A percentile compares a stretch with the other conserved stretches of the same genome.
phyloP scores from a whole-genome alignment of 2,888 invertebrate genomes.

The Adelognathus sp. region DNA sequence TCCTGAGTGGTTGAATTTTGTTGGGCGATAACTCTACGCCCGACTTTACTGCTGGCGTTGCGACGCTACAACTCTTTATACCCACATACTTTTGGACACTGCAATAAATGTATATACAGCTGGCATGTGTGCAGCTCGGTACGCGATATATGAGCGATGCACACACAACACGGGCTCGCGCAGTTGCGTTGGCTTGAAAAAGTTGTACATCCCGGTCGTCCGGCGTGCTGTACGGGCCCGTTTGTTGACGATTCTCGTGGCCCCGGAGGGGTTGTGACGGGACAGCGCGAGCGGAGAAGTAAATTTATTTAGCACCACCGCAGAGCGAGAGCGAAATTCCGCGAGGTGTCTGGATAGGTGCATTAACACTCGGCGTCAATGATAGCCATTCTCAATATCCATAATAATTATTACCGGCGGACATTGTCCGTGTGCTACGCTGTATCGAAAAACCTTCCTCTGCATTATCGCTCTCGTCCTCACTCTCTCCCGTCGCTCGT shows the following conservation, averaged over 20 bases:
- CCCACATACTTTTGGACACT: background rate
- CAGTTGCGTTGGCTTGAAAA: slow-evolving; percentile 56
- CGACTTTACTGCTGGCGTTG: slow-evolving; percentile 53
- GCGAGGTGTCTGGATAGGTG: slow-evolving; percentile 54
- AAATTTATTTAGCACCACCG: slow-evolving; percentile 72
- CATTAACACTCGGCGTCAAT: slow-evolving; percentile 74
- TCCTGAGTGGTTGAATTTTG: slow-evolving; percentile 61
- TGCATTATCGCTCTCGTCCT: background rate
- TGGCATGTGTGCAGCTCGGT: too few species aligned
- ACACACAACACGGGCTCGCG: slow-evolving; percentile 28
- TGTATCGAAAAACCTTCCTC: slow-evolving; percentile 51
- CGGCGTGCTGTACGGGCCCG: slow-evolving; percentile 26
- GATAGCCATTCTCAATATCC: slow-evolving; percentile 77
- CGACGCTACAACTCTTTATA: slow-evolving; percentile 18
- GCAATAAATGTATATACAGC: background rate
- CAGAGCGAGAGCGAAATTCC: slow-evolving; percentile 12
- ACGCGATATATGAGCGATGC: slow-evolving; percentile 12
- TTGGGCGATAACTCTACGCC: slow-evolving; percentile 57
- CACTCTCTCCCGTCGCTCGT: slow-evolving; percentile 3
- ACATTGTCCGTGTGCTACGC: slow-evolving; percentile 54
- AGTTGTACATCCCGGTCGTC: slow-evolving; percentile 54
- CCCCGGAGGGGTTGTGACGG: slow-evolving; percentile 47
- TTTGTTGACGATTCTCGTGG: slow-evolving; percentile 51
- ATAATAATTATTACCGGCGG: slow-evolving; percentile 74
- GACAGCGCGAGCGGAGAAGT: slow-evolving; percentile 41